Conservation (phyloP, 2,797 vertebrate species). For the Fundulus diaphanus region DNA sequence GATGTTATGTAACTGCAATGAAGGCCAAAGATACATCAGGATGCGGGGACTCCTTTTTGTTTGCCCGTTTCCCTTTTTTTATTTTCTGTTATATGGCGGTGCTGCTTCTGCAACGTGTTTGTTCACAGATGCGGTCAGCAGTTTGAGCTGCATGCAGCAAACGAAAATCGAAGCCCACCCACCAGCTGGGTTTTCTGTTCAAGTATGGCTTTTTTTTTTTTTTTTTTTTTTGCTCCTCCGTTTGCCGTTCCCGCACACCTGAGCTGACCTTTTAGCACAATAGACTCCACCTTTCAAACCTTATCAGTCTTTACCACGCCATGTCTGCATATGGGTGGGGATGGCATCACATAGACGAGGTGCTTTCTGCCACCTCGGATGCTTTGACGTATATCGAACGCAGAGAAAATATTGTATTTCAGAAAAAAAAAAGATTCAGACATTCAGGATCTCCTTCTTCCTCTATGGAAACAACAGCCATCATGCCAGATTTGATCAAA, state of each 20-base stretch:
- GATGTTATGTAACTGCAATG: conserved; percentile 58
- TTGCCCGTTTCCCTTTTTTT: conserved; percentile 31
- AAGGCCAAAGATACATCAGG: conserved; percentile 38
- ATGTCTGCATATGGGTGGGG: conserved; percentile 3
- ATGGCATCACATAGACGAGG: conserved; percentile 38
- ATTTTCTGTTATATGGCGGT: conserved; percentile 15
- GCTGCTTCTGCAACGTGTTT: conserved; percentile 23
- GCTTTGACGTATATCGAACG: conserved; percentile 58
- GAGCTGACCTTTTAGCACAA: conserved; percentile 52
- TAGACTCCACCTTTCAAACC: conserved; percentile 49
- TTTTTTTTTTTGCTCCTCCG: conserved; percentile 18
- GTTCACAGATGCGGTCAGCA: conserved; percentile 14
- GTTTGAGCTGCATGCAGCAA: conserved; percentile 4
- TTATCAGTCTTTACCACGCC: conserved; percentile 49
- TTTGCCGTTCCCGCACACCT: conserved; percentile 37
- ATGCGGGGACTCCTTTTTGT: conserved; percentile 33
- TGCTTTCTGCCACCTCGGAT: conserved; percentile 27
- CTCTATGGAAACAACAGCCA: conserved; percentile 39
- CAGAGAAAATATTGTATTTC: conserved; percentile 55
- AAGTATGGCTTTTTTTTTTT: neutral
- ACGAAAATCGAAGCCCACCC: conserved; percentile 22
- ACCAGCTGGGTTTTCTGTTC: conserved; percentile 8
- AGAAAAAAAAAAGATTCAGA: conserved; percentile 31
- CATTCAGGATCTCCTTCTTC: conserved; percentile 20
- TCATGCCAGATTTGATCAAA: conserved; percentile 75